Percentiles rank a stretch among this genome's conserved stretches.
These are phyloP conservation scores for Ia io DNA, from an alignment of 2,113 vertebrate species.

Conservation along the genomic window DNA sequence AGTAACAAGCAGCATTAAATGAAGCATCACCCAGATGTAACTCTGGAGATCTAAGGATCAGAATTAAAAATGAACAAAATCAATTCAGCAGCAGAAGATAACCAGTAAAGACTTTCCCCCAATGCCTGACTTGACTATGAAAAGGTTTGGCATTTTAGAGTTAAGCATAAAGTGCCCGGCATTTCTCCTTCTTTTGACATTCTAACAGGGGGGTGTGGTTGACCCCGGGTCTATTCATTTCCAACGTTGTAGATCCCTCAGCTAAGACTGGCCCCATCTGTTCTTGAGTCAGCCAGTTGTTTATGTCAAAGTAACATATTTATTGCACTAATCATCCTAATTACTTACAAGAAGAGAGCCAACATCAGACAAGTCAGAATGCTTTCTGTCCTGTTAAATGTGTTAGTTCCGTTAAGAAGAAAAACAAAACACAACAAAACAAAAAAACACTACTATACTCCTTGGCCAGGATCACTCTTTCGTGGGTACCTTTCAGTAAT, in stretches of 20 bases:
- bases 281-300: slow-evolving; percentile 26
- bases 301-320: slow-evolving; percentile 60
- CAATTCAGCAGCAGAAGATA: slow-evolving; percentile 7
- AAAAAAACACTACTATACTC: not conserved
- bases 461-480: not conserved
- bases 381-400: not conserved
- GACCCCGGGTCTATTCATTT: slow-evolving; percentile 66
- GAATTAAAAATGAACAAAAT: slow-evolving; percentile 52
- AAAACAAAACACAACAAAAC: not conserved
- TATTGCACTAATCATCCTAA: slow-evolving; percentile 4
- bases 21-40: slow-evolving; percentile 41
- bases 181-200: slow-evolving; percentile 40
- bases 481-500: not conserved
- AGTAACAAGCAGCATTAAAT: slow-evolving; percentile 15
- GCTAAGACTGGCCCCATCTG: slow-evolving; percentile 64
- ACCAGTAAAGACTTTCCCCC: not conserved
- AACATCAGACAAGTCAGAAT: not conserved
- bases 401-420: not conserved
- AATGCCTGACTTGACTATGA: not conserved
- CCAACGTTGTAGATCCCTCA: slow-evolving; percentile 63
- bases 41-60: slow-evolving; percentile 29
- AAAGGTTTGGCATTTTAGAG: slow-evolving; percentile 24
- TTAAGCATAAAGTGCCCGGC: slow-evolving; percentile 43
- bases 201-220: slow-evolving; percentile 74
- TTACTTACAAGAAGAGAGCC: not conserved